Base-by-base conservation (phyloP, 2,888 invertebrate genomes). In the Meandrusa payeni region DNA sequence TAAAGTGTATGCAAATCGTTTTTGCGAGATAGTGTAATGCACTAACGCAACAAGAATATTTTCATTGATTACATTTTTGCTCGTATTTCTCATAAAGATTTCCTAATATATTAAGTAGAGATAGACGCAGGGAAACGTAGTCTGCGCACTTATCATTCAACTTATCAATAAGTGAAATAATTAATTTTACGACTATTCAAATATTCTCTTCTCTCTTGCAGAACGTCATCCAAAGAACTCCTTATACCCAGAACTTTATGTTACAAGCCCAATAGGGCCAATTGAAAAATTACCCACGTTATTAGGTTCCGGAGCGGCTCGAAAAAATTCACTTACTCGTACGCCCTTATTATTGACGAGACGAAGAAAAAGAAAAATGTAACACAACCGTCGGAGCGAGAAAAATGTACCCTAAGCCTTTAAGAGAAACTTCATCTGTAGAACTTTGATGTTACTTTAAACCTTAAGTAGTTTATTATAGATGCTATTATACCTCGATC, bases 221-320 rank as follows among this genome's bases (percentile, higher is more conserved):
- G 73, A 59, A 57, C 15, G 40, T 52, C 60, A 41, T 72, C 61
- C 70, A 57, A 61, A 50, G 61, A 27, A 57, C 22, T 59, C 55
- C 48, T 55, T 69, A 64, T 66, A 56, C 54, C 55, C 51, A 32
- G 33, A 52, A 56, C 44, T 34, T 31, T 46, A 48, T 38, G 46
- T 45, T 41, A 34, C 26, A 54, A 59, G 60, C 56, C 63, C 71
- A 73, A 72, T 71, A 69, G 69, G 69, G 61, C 62, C 85, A 83
- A 86, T 87, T 87, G 86, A 86, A 86, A 87, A 87, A 87, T 87
- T 83, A 80, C 85, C 65, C 63, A 61, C 78, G 67, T 82, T 87
- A 86, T 87, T 87, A 77, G 76, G 80, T 86, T 79, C 70, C 53
- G 62, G 49, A 51, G 55, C 61, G 63, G 59, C 63, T 58, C 57